Conservation (phyloP, 2,113 vertebrate genomes). For the Xiphophorus couchianus region DNA sequence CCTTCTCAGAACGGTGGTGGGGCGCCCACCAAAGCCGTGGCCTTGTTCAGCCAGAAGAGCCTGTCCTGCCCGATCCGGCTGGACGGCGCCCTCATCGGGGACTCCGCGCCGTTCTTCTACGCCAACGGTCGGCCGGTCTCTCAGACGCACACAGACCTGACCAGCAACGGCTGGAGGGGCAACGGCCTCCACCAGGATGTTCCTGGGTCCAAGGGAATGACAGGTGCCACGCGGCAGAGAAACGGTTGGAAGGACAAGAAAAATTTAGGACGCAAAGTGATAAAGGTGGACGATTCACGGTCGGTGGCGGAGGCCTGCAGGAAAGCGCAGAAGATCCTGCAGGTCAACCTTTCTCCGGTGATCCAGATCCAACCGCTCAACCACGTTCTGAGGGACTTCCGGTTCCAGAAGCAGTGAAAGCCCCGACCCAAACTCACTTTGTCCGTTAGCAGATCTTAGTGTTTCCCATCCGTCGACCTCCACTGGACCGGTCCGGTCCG, state of each 20-base stretch:
- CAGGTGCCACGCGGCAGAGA: slow-evolving; percentile 19
- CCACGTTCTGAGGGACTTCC: slow-evolving; percentile 63
- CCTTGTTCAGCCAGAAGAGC: slow-evolving; percentile 75
- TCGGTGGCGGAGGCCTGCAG: slow-evolving; percentile 68
- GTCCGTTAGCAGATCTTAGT: slow-evolving; percentile 42
- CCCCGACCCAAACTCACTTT: neutral
- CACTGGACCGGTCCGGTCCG: slow-evolving; percentile 13
- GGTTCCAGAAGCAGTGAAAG: slow-evolving; percentile 62
- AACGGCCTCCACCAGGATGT: slow-evolving; percentile 49
- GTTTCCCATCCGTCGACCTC: slow-evolving; percentile 40
- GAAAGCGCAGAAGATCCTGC: slow-evolving; percentile 74
- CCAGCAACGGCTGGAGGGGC: slow-evolving; percentile 68
- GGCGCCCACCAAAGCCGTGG: slow-evolving; percentile 68
- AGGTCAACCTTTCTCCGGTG: slow-evolving; percentile 72
- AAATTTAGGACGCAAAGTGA: slow-evolving; percentile 56
- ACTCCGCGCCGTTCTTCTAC: slow-evolving; percentile 70
- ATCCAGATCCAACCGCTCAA: slow-evolving; percentile 74
- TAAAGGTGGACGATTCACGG: slow-evolving; percentile 73
- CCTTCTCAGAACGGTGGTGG: slow-evolving; percentile 69
- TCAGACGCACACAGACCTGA: slow-evolving; percentile 67
- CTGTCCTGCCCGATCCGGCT: slow-evolving; percentile 67
- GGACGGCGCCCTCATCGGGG: slow-evolving; percentile 73
- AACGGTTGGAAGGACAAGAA: slow-evolving; percentile 65
- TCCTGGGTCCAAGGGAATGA: slow-evolving; percentile 34
- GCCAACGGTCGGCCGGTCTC: slow-evolving; percentile 59